Percentiles rank a stretch among this genome's conserved stretches.
These are phyloP conservation scores for Phalacrocorax brasilianus DNA, from an alignment of 2,113 vertebrate genomes.

Conservation along the genomic window DNA sequence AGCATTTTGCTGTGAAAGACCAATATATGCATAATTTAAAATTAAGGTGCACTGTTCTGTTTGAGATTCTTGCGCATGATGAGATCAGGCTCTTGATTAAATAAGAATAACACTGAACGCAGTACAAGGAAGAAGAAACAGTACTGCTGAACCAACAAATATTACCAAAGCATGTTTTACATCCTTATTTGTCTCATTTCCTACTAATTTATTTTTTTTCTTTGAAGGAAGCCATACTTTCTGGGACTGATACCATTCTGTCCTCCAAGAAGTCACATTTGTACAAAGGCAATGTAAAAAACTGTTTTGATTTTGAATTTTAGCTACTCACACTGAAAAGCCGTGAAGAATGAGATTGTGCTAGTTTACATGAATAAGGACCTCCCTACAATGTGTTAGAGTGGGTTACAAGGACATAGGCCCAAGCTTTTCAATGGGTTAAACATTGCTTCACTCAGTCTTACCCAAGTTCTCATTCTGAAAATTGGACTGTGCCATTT, in stretches of 20 bases:
- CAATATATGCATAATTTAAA: background rate
- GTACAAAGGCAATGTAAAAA: background rate
- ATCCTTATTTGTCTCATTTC: background rate
- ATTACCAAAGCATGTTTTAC: background rate
- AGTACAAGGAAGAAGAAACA: background rate
- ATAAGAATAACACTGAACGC: background rate
- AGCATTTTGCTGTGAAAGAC: background rate
- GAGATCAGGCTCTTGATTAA: background rate
- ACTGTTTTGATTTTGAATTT: background rate
- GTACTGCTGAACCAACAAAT: background rate
- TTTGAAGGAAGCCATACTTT: background rate
- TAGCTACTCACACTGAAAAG: background rate
- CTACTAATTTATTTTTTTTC: background rate
- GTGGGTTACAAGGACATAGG: background rate
- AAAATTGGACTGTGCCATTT: background rate
- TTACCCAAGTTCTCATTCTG: background rate
- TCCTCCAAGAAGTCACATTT: background rate
- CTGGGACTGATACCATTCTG: background rate
- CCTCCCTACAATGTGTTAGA: fast-evolving
- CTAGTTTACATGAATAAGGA: background rate
- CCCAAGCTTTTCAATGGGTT: background rate
- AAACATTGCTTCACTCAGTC: background rate
- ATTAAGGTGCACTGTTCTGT: background rate
- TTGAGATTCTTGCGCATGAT: background rate
- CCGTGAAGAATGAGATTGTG: background rate